Base-by-base conservation (phyloP, 2,888 invertebrate species). In the Deilephila elpenor region DNA sequence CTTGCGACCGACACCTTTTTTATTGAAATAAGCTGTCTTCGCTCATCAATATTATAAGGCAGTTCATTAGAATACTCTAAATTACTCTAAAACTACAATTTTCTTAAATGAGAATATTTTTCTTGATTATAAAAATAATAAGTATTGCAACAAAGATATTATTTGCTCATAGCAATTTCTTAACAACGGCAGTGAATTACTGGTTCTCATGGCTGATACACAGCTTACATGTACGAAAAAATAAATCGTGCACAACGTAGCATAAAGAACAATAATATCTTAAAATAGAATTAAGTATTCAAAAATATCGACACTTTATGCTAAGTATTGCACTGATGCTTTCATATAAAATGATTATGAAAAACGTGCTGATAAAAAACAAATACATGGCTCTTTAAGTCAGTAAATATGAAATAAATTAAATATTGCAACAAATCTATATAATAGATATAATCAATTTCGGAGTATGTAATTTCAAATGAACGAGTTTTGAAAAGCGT, bases 171-270 rank as follows among this genome's bases (percentile, higher is more conserved):
- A 91, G 91, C 91, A 91, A 89, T 79, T 84, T 85, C 79, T 86
- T 84, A 83, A 83, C 81, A 83, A 85, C 83, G 93, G 93, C 93
- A 93, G 93, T 93, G 93, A 86, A 84, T 88, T 86, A 93, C 93
- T 93, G 93, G 93, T 93, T 89, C 82, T 77, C 71, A 77, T 77
- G 83, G 83, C 86, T 84, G 83, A 79, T 73, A 74, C 75, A 71
- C 82, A 86, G 83, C 85, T 80, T 78, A 61, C 67, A 79, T 79
- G 79, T 78, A 64, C 44, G 44, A 44, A 11, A 71, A 71, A 61
- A 19, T 37, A 81, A 77, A 75, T 78, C 77, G 79, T 77, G 83
- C 83, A 78, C 77, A 78, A 86, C 83, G 76, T 67, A 87, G 84
- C 85, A 89, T 85, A 86, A 87, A 86, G 82, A 75, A 72, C 37